Evolutionary conservation across 2,797 vertebrate genomes (phyloP).

Genomic region (Leptatherina wallacei): DNA sequence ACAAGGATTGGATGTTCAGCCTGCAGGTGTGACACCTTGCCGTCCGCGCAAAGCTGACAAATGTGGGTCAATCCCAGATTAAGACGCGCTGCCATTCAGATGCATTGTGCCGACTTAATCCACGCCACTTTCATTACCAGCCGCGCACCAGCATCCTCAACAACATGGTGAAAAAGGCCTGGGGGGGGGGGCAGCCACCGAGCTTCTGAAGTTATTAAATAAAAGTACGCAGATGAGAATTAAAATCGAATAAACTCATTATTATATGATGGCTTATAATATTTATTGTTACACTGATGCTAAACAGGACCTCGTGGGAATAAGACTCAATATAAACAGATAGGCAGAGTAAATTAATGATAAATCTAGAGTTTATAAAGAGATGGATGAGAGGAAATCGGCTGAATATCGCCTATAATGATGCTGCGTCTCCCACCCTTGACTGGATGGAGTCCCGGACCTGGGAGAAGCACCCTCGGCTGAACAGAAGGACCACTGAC

Average conservation of each 20-base stretch:
- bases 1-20: conserved; percentile 40
- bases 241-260: conserved; percentile 35
- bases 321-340: background rate
- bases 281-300: conserved; percentile 30
- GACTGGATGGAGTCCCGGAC: conserved; percentile 20
- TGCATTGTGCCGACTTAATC: conserved; percentile 63
- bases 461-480: conserved; percentile 32
- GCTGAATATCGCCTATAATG: conserved; percentile 14
- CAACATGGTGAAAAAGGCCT: conserved; percentile 37
- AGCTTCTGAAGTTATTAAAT: conserved; percentile 40
- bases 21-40: conserved; percentile 70
- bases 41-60: conserved; percentile 34
- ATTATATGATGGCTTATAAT: conserved; percentile 8
- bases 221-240: conserved; percentile 26
- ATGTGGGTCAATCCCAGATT: conserved; percentile 82
- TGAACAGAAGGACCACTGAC: conserved; percentile 66
- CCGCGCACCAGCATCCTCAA: conserved; percentile 32
- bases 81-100: conserved; percentile 55
- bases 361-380: background rate
- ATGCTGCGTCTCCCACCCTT: background rate
- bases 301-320: background rate
- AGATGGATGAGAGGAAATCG: conserved; percentile 18
- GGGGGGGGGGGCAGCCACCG: background rate
- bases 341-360: background rate
- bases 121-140: conserved; percentile 76